Percentiles rank a stretch among this genome's conserved stretches.
Conservation (phyloP, 2,888 invertebrate genomes). For the Dendrolimus pini region DNA sequence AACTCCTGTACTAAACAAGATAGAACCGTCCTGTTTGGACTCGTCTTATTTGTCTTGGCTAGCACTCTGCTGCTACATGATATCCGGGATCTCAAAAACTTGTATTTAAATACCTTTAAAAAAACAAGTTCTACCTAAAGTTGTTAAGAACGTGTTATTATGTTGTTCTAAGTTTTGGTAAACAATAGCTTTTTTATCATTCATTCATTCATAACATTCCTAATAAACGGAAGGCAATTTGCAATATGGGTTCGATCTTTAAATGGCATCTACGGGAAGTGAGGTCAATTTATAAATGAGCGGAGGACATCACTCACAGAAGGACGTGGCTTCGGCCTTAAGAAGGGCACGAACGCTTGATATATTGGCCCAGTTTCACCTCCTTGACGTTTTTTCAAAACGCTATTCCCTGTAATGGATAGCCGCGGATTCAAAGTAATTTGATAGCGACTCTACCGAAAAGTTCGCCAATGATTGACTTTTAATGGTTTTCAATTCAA, state of each 20-base stretch:
- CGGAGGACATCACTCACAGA: constrained; percentile 51
- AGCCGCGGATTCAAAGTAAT: constrained; percentile 46
- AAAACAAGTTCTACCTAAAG: too few species aligned
- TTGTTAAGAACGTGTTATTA: too few species aligned
- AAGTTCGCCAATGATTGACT: constrained; percentile 47
- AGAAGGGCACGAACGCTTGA: constrained; percentile 41
- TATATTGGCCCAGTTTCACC: constrained; percentile 52
- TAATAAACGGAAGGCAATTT: constrained; percentile 5
- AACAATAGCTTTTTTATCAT: too few species aligned
- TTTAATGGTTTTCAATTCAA: constrained; percentile 64
- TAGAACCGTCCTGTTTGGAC: too few species aligned
- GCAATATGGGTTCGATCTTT: constrained; percentile 30
- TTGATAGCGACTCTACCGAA: constrained; percentile 30
- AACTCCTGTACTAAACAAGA: too few species aligned
- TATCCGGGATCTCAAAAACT: too few species aligned
- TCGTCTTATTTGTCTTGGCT: too few species aligned
- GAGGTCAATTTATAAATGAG: constrained; percentile 68
- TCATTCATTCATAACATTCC: too few species aligned
- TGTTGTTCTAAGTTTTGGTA: too few species aligned
- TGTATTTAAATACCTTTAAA: too few species aligned
- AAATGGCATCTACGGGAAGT: constrained; percentile 38
- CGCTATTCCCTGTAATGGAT: constrained; percentile 49
- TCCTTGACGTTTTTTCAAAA: constrained; percentile 60
- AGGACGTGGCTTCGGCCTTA: constrained; percentile 30
- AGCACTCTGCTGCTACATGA: too few species aligned